Base-by-base conservation (phyloP, 2,113 vertebrate genomes). In the Nycticorax nycticorax region DNA sequence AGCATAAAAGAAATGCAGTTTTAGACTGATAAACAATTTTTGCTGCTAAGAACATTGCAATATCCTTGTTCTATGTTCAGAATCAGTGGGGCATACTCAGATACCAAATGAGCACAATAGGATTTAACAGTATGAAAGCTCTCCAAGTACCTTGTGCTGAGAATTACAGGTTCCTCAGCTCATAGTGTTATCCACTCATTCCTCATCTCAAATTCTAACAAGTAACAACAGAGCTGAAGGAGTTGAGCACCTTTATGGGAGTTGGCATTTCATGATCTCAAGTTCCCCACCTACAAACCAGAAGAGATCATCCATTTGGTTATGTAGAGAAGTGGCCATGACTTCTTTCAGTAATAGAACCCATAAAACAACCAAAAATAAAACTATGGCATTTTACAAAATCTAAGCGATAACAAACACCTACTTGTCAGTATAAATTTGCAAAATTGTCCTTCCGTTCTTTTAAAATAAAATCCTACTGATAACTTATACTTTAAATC, bases 401-500 rank as follows among this genome's bases (percentile, higher is more conserved):
- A 85, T 66, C 41, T 37, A 50, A 93, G 95, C 12, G 77, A 89
- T 96, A 95, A 94, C 92, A 89, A 95, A 97, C 87, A 96, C 94
- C 89, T 96, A 96, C 94, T 97, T 97, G 81, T 89, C 94, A 89
- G 84, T 96, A 89, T 82, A 92, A 96, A 97, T 94, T 96, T 95
- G 87, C 83, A 89, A 95, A 96, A 95, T 91, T 95, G 69, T 89
- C 71, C 67, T 96, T 97, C 92, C 81, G 43, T 91, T 94, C 92
- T 82, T 93, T 96, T 88, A 92, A 96, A 96, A 96, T 95, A 93
- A 95, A 92, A 89, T n/a, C 66, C 32, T 73, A 35, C 83, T 68
- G 68, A 57, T 92, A 80, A 33, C 68, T 88, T 62, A 50, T 41
- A 48, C 13, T 92, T 85, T 24, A 87, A 81, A 96, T 53, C 59